Base-by-base conservation (phyloP, 2,797 vertebrate species). In the Danio kyathit region DNA sequence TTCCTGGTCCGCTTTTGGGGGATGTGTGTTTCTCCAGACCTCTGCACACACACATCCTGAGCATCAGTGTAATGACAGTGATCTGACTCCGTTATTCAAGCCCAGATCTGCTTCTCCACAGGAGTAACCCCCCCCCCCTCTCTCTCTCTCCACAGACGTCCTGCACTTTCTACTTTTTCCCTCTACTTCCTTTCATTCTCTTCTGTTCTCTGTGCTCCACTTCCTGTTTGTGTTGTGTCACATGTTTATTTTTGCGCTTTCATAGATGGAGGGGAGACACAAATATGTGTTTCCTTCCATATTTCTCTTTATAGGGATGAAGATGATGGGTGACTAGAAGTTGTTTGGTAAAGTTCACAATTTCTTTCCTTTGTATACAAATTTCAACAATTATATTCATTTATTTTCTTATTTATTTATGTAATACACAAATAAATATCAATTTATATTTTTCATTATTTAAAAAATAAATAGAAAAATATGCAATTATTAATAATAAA, bases 61-160 rank as follows among this genome's bases (percentile, higher is more conserved):
- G 40, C n/a, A 69, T 67, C 52, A 54, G 40, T 67, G 17, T 80
- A 80, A 87, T 74, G 76, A 78, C 59, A n/a, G 52, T 63, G 67
- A 80, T 70, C 14, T 14, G 43, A 41, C 40, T 64, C 38, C 52
- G 40, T 80, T 59, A 54, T 75, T 79, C 64, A 65, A 71, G 57
- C 59, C 70, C 54, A 60, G 74, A 17, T 64, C 40, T 21, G 44
- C 69, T n/a, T 56, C 60, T 65, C 60, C 61, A 16, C 71, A 57
- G 19, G 44, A 52, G 5, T 13, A 29, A 29, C 29, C 29, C 29
- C 29, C 29, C 29, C 29, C 29, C 57, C 29, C 46, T 69, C 61
- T 49, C 46, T 54, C 16, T 43, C 59, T 83, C 61, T 70, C 16
- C 49, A 48, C 19, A 56, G 21, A 70, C 46, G 44, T 59, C 48